phyloP scores from a whole-genome alignment of 2,113 vertebrate genomes.

The Pardalotus punctatus region DNA sequence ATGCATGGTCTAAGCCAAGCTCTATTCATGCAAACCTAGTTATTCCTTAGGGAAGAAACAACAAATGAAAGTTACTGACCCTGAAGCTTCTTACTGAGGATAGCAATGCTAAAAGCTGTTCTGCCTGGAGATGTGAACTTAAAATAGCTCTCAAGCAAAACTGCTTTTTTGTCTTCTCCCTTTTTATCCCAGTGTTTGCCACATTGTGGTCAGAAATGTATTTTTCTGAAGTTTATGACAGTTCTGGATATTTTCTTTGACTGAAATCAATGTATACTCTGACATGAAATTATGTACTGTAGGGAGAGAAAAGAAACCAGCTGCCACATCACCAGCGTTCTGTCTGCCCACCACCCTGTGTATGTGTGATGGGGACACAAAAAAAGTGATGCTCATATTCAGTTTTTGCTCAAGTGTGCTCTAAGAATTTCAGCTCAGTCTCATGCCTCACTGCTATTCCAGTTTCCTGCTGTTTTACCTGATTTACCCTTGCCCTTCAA shows the following conservation, averaged over 20 bases:
- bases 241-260: not conserved
- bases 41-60: not conserved
- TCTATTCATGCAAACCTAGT: not conserved
- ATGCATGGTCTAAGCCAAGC: not conserved
- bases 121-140: not conserved
- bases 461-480: not conserved
- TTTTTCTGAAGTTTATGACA: not conserved
- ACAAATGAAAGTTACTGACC: not conserved
- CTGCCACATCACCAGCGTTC: conserved; percentile 14
- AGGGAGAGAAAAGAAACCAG: not conserved
- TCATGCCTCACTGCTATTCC: fast-evolving
- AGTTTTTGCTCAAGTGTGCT: not conserved
- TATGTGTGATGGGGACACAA: not conserved
- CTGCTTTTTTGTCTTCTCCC: not conserved
- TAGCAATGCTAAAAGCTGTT: not conserved
- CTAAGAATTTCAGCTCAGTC: not conserved
- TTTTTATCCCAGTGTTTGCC: not conserved
- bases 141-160: not conserved
- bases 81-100: not conserved
- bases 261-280: not conserved
- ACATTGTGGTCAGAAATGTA: not conserved
- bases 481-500: not conserved
- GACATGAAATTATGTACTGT: not conserved
- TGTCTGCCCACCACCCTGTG: not conserved
- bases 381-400: not conserved